Conservation (phyloP, 2,888 invertebrate species). For the Parelbella ahira region DNA sequence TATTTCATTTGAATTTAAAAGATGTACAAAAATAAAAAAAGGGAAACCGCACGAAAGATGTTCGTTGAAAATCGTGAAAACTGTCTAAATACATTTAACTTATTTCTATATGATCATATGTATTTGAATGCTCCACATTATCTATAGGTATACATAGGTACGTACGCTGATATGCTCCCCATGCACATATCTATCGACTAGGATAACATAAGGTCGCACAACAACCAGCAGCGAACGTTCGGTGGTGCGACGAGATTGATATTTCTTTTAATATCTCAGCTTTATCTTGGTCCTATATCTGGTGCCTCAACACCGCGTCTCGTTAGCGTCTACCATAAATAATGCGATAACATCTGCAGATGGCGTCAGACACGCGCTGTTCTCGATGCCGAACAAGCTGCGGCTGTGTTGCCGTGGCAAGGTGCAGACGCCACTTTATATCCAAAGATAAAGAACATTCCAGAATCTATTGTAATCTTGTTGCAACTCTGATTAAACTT, state of each 20-base stretch:
- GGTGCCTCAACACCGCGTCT: slow-evolving; percentile 45
- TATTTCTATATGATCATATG: no score
- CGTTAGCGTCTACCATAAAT: slow-evolving; percentile 65
- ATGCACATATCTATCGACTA: no score
- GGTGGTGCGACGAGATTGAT: slow-evolving; percentile 38
- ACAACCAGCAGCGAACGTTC: no score
- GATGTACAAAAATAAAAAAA: no score
- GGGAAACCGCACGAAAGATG: no score
- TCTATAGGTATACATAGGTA: no score
- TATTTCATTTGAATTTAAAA: no score
- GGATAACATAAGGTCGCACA: no score
- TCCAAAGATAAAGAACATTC: slow-evolving; percentile 15
- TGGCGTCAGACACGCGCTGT: slow-evolving; percentile 19
- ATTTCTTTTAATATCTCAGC: slow-evolving; percentile 34
- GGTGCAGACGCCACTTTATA: slow-evolving; percentile 15
- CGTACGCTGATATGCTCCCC: no score
- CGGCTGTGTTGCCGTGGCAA: neutral
- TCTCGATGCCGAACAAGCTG: slow-evolving; percentile 4
- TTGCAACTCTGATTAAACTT: slow-evolving; percentile 18
- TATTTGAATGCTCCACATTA: no score
- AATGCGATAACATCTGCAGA: slow-evolving; percentile 54
- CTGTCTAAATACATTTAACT: no score
- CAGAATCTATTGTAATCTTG: slow-evolving; percentile 14
- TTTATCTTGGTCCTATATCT: slow-evolving; percentile 44
- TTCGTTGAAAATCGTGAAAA: no score